phyloP scores from a whole-genome alignment of 2,888 invertebrate species.

The Platerodrilus igneus region DNA sequence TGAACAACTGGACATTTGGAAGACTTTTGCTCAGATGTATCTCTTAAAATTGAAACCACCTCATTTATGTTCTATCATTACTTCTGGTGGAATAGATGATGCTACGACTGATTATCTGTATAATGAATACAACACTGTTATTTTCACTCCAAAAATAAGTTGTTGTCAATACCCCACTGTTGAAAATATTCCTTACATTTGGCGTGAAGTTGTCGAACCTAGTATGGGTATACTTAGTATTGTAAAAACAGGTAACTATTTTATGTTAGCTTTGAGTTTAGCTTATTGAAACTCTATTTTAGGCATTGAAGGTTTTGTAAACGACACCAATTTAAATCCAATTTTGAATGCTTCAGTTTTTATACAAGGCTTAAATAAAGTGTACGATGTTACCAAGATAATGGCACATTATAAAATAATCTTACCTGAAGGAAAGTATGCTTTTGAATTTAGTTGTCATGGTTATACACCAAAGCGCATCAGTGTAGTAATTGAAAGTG shows the following conservation, averaged over 20 bases:
- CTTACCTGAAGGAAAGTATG: constrained; percentile 65
- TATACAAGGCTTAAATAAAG: constrained; percentile 56
- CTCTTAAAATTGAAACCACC: constrained; percentile 48
- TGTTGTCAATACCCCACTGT: constrained; percentile 79
- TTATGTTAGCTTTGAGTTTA: too few species aligned
- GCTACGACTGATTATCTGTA: constrained; percentile 57
- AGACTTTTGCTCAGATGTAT: constrained; percentile 50
- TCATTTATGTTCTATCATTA: constrained; percentile 43
- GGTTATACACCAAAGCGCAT: constrained; percentile 54
- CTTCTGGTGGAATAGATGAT: constrained; percentile 43
- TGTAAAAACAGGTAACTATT: constrained; percentile 59
- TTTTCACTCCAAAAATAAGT: constrained; percentile 67
- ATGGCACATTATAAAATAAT: constrained; percentile 68
- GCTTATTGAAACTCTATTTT: constrained; percentile 14
- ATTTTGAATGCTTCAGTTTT: constrained; percentile 67
- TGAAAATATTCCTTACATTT: constrained; percentile 62
- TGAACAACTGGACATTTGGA: constrained; percentile 43
- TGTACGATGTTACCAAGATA: constrained; percentile 62
- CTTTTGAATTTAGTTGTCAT: constrained; percentile 57
- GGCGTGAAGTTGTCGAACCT: constrained; percentile 64
- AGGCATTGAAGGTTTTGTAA: constrained; percentile 70
- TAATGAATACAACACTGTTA: constrained; percentile 60
- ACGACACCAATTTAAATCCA: constrained; percentile 59
- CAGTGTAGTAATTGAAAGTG: constrained; percentile 47
- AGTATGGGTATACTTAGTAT: constrained; percentile 60